Evolutionary conservation across 2,113 vertebrate genomes (phyloP), one percentile per base, ranked within the genome.

Genomic region (Eubucco bourcierii): DNA sequence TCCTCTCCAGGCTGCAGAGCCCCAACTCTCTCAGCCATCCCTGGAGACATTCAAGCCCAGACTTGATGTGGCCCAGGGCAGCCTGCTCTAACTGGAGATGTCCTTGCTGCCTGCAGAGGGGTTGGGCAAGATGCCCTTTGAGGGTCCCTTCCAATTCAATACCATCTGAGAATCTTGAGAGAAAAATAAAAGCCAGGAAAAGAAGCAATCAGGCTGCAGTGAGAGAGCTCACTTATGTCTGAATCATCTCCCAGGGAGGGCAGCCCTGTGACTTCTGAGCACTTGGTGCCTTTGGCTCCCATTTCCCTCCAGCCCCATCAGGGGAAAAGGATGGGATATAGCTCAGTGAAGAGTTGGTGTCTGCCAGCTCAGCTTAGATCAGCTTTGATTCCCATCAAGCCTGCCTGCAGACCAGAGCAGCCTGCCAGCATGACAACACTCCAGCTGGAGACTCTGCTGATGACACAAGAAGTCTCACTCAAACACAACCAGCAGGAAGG

Each of bases 341-440:
- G 61, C 83, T 53, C 66, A 15, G 23, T 0, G 2, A 31, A 31
- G 82, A 68, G 15, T 0, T 55, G 61, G 41, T 77, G 52, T 41
- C 82, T 91, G 94, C 87, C 85, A 86, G 60, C 85, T 88, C 65
- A 3, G 1, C 53, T 93, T 19, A 83, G 41, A 70, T 83, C 88
- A 29, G 44, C 50, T 24, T 23, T 52, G 50, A 24, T 16, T 82
- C 71, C 56, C 76, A 85, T 47, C 82, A 85, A 28, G 67, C 47
- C 31, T 56, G 67, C 56, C 82, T 74, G 75, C 8, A 16, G 76
- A 66, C n/a, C 2, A 2, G 15, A 81, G 66, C 85, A 59, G 61
- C 37, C 66, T 81, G 76, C 61, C 87, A 91, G 79, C 3, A 2
- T 5, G 28, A 28, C 64, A 85, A 75, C 34, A 47, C 53, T 94